A percentile compares a stretch with the other conserved stretches of the same genome.
phyloP scores from a whole-genome alignment of 2,113 vertebrate genomes.

The Acinonyx jubatus region DNA sequence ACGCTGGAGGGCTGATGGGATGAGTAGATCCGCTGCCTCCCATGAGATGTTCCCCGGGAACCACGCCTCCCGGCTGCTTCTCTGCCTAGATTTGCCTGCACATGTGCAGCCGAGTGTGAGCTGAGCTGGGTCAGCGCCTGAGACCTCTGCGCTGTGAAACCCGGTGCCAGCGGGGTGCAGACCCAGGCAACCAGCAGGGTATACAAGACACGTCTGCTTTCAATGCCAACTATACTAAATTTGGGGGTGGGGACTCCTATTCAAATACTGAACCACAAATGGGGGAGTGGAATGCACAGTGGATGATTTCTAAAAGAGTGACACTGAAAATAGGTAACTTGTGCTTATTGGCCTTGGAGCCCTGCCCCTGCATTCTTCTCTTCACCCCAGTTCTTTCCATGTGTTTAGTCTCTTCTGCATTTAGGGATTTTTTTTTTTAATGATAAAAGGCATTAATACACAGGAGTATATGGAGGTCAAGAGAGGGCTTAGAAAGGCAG shows the following conservation, averaged over 20 bases:
- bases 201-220: not conserved
- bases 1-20: not conserved
- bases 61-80: not conserved
- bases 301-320: not conserved
- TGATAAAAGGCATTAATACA: not conserved
- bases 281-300: not conserved
- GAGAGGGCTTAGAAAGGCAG: not conserved
- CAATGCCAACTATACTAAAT: not conserved
- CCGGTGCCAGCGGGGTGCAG: no score
- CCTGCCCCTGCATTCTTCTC: not conserved
- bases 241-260: not conserved
- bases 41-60: not conserved
- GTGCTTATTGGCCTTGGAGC: not conserved
- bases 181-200: rapidly evolving
- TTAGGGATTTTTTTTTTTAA: not conserved
- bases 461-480: not conserved
- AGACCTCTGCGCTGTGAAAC: not conserved
- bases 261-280: not conserved
- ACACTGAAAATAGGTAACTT: not conserved
- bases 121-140: not conserved
- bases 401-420: not conserved
- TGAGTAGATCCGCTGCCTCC: not conserved
- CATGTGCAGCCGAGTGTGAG: not conserved
- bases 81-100: not conserved
- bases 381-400: not conserved